Evolutionary conservation across 2,888 invertebrate species (phyloP).

Genomic region (Dione vanillae): DNA sequence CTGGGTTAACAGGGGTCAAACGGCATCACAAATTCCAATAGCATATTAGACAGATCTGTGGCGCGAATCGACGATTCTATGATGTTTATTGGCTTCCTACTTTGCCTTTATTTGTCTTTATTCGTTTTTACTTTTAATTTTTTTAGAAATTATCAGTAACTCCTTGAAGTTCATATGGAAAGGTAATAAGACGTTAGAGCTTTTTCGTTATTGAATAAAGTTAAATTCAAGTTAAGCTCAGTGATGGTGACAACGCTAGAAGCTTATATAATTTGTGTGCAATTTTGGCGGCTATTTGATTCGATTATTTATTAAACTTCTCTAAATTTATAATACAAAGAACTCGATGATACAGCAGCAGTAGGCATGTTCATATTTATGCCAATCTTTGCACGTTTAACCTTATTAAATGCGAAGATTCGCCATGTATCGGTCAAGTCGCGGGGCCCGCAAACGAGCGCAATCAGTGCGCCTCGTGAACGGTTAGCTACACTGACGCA

Average conservation of each 20-base stretch:
- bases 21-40: slow-evolving; percentile 88
- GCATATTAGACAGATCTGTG: slow-evolving; percentile 85
- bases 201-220: not conserved
- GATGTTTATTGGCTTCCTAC: slow-evolving; percentile 64
- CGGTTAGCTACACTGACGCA: slow-evolving; percentile 76
- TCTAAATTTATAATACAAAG: not conserved
- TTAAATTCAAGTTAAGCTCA: not conserved
- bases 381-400: slow-evolving; percentile 44
- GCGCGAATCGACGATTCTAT: slow-evolving; percentile 80
- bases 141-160: not conserved
- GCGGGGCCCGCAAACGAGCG: slow-evolving; percentile 64
- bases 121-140: not conserved
- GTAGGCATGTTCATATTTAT: slow-evolving; percentile 30
- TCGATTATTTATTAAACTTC: not conserved
- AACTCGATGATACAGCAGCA: not conserved
- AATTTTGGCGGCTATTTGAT: not conserved
- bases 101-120: slow-evolving; percentile 44
- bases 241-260: not conserved
- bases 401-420: slow-evolving; percentile 73
- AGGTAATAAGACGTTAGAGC: not conserved
- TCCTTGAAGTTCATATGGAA: too few species aligned
- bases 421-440: slow-evolving; percentile 69
- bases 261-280: not conserved
- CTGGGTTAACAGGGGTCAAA: slow-evolving; percentile 91
- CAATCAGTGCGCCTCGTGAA: slow-evolving; percentile 73